A percentile compares a stretch with the other conserved stretches of the same genome.
Conservation (phyloP, 2,113 vertebrate genomes). For the Cettia cetti region DNA sequence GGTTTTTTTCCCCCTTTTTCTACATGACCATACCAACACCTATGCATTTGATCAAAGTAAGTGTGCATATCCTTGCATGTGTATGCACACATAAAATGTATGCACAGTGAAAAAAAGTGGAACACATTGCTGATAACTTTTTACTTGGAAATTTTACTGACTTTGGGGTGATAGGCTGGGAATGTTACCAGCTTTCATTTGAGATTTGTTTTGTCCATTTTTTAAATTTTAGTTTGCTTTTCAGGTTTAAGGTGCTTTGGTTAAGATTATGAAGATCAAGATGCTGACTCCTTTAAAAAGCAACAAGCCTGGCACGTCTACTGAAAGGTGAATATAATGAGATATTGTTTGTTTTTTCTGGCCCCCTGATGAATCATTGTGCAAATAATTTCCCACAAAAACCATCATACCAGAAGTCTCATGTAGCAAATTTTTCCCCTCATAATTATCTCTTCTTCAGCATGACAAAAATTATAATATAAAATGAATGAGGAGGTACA, state of each 20-base stretch:
- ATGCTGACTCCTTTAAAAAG: background rate
- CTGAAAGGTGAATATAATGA: background rate
- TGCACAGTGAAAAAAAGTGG: background rate
- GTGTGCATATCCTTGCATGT: rapidly evolving
- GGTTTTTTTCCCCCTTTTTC: rapidly evolving
- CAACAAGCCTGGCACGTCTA: background rate
- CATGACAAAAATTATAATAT: background rate
- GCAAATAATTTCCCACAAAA: slow-evolving; percentile 9
- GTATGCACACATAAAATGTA: background rate
- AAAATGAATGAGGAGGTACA: background rate
- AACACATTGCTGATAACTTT: background rate
- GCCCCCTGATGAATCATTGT: background rate
- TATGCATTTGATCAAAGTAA: background rate
- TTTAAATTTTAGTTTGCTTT: background rate
- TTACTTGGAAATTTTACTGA: background rate
- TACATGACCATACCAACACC: background rate
- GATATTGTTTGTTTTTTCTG: background rate
- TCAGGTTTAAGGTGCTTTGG: background rate
- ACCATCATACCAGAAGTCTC: background rate
- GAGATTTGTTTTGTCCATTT: background rate
- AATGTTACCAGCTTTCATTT: background rate
- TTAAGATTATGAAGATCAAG: background rate
- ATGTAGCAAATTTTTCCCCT: background rate
- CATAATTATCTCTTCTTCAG: background rate
- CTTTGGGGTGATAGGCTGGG: background rate